Conservation (phyloP, 1,140 invertebrate species). For the Lamellibrachia luymesi region DNA sequence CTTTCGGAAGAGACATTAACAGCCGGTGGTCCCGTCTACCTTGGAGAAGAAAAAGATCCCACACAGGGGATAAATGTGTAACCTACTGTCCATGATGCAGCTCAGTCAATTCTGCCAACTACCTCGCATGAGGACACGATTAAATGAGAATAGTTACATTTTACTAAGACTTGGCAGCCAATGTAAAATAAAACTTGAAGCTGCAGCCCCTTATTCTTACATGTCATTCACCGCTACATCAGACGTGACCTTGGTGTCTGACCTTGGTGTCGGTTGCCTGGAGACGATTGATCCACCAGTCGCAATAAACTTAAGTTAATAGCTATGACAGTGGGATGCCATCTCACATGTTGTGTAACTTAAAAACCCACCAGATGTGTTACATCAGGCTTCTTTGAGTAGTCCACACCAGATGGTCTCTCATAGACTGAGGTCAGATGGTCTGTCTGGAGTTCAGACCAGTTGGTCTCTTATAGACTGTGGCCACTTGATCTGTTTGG, state of each 20-base stretch:
- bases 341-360: not conserved
- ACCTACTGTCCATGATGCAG: too few species aligned
- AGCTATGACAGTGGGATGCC: not conserved
- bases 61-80: too few species aligned
- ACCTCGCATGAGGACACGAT: too few species aligned
- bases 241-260: not conserved
- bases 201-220: not conserved
- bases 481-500: not conserved
- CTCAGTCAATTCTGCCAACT: too few species aligned
- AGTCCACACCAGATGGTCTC: not conserved
- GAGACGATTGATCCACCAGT: not conserved
- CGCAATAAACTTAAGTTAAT: not conserved
- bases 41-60: too few species aligned
- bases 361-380: not conserved
- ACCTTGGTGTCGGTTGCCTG: not conserved
- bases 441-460: not conserved
- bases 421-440: not conserved
- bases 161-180: not conserved
- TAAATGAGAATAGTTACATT: too few species aligned
- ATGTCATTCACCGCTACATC: not conserved
- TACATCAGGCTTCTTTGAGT: not conserved
- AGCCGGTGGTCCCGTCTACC: too few species aligned
- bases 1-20: too few species aligned
- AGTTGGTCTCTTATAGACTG: not conserved
- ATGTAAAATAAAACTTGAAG: not conserved